Conservation (phyloP, 2,797 vertebrate species). For the Alectoris magna region DNA sequence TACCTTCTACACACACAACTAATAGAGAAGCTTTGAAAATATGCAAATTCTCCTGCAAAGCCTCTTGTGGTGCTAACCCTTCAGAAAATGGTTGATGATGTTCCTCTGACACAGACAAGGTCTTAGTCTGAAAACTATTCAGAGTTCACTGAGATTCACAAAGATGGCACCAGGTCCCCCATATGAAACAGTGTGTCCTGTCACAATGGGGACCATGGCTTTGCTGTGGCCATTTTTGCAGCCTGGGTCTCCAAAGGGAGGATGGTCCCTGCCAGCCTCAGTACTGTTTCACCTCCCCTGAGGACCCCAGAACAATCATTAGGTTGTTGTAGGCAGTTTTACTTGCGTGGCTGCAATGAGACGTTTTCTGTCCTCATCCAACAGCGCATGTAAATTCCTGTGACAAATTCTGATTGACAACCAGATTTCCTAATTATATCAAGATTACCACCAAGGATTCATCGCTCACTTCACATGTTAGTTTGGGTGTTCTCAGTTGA, state of each 20-base stretch:
- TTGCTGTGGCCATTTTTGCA: not conserved
- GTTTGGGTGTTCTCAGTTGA: not conserved
- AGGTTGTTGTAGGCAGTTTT: not conserved
- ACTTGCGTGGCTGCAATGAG: not conserved
- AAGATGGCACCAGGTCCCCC: not conserved
- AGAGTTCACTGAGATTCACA: not conserved
- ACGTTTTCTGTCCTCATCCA: not conserved
- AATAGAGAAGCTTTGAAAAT: not conserved
- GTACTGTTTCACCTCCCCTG: not conserved
- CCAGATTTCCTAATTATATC: not conserved
- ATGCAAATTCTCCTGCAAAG: not conserved
- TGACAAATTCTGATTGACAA: not conserved
- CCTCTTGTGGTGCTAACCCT: not conserved
- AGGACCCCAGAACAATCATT: not conserved
- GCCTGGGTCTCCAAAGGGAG: rapidly evolving
- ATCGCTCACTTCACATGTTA: not conserved
- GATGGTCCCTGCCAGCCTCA: rapidly evolving
- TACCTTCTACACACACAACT: not conserved
- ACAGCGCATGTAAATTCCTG: not conserved
- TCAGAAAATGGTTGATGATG: not conserved
- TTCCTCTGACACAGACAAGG: not conserved
- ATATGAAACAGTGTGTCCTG: rapidly evolving
- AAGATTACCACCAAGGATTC: not conserved
- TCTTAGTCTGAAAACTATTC: not conserved
- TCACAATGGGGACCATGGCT: not conserved